Conservation (phyloP, 2,797 vertebrate species). For the Poecilia wingei region DNA sequence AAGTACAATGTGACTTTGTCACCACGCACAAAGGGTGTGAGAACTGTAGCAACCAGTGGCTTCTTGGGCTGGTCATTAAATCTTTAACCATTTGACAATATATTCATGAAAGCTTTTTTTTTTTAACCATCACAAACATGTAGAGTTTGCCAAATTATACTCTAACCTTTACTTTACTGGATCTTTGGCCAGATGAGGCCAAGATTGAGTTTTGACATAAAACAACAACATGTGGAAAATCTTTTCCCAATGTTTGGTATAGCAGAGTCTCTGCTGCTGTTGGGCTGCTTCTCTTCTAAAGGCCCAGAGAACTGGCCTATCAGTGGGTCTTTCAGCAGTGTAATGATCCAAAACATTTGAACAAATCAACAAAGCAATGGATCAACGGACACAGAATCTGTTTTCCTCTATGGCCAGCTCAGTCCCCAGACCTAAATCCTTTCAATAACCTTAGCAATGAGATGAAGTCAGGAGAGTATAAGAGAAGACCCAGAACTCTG, state of each 20-base stretch:
- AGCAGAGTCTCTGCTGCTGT: not conserved
- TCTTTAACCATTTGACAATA: not conserved
- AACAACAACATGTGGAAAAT: not conserved
- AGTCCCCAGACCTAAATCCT: not conserved
- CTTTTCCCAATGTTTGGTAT: not conserved
- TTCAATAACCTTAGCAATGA: not conserved
- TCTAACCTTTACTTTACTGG: not conserved
- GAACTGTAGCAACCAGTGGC: not conserved
- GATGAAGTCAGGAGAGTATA: not conserved
- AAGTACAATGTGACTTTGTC: not conserved
- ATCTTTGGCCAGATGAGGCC: not conserved
- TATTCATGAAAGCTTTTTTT: not conserved
- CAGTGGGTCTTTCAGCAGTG: not conserved
- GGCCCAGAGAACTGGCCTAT: not conserved
- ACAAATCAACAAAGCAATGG: not conserved
- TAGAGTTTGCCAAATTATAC: not conserved
- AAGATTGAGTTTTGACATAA: not conserved
- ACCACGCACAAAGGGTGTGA: not conserved
- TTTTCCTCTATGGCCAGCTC: not conserved
- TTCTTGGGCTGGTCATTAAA: not conserved
- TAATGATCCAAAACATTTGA: conserved; percentile 6
- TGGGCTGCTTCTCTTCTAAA: not conserved
- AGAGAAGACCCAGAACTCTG: not conserved
- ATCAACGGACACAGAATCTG: not conserved
- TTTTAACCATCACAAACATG: not conserved